A percentile compares a stretch with the other conserved stretches of the same genome.
Conservation (phyloP, 2,888 invertebrate genomes). For the Parelbella ahira region DNA sequence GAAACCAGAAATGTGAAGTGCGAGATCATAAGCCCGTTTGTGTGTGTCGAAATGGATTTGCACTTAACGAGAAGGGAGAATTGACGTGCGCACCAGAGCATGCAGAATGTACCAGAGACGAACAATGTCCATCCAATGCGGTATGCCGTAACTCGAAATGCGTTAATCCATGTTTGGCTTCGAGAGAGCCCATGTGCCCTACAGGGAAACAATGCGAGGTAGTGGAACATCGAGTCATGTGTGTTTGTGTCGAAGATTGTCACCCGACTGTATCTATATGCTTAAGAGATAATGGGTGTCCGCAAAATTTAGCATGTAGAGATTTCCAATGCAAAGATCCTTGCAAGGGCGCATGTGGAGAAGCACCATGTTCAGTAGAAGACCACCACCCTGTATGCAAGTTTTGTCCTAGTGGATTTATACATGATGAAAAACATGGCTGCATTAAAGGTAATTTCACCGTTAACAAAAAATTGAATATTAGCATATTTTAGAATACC, state of each 20-base stretch:
- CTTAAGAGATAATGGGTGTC: slow-evolving; percentile 93
- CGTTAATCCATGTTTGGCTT: slow-evolving; percentile 90
- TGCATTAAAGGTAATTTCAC: slow-evolving; percentile 94
- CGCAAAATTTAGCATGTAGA: slow-evolving; percentile 90
- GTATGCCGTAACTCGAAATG: slow-evolving; percentile 92
- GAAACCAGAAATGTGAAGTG: slow-evolving; percentile 93
- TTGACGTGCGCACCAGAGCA: slow-evolving; percentile 91
- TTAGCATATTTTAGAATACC: slow-evolving; percentile 48
- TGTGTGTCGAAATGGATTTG: slow-evolving; percentile 93
- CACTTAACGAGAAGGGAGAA: slow-evolving; percentile 92
- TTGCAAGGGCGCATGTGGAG: slow-evolving; percentile 91
- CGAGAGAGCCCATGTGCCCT: slow-evolving; percentile 84
- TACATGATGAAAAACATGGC: slow-evolving; percentile 94
- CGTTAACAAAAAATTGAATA: slow-evolving; percentile 47
- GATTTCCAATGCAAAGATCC: slow-evolving; percentile 95
- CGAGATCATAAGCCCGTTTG: slow-evolving; percentile 91
- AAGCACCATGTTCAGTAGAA: slow-evolving; percentile 95
- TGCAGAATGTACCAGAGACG: slow-evolving; percentile 88
- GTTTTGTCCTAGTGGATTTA: slow-evolving; percentile 96
- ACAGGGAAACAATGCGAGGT: slow-evolving; percentile 93
- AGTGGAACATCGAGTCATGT: slow-evolving; percentile 91
- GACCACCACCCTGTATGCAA: slow-evolving; percentile 97
- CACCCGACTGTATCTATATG: slow-evolving; percentile 93
- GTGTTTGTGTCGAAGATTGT: slow-evolving; percentile 93
- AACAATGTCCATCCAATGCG: slow-evolving; percentile 92